phyloP scores from a whole-genome alignment of 1,140 invertebrate species.

The Chrysoperla carnea region DNA sequence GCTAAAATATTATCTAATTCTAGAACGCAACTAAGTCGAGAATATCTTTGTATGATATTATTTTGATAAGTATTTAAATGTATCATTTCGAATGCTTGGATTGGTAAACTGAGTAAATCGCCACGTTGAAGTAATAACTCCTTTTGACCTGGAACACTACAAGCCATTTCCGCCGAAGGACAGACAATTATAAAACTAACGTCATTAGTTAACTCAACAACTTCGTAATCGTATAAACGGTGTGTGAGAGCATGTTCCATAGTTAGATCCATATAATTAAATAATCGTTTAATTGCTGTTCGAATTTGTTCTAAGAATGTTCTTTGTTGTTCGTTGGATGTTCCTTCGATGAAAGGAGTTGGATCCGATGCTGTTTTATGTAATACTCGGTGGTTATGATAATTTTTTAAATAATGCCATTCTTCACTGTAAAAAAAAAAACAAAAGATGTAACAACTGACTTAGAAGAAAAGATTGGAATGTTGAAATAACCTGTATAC shows the following conservation, averaged over 20 bases:
- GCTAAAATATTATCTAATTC: slow-evolving; percentile 84
- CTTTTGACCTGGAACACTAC: slow-evolving; percentile 73
- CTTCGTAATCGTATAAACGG: slow-evolving; percentile 78
- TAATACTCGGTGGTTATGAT: slow-evolving; percentile 8
- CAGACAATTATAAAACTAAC: slow-evolving; percentile 82
- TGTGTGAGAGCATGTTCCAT: slow-evolving; percentile 45
- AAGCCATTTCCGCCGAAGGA: slow-evolving; percentile 76
- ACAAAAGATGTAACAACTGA: neutral
- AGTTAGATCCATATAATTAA: slow-evolving; percentile 62
- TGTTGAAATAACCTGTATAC: too few species aligned
- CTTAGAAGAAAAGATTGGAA: too few species aligned
- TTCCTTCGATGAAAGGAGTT: slow-evolving; percentile 21
- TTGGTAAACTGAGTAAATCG: slow-evolving; percentile 68
- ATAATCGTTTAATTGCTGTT: slow-evolving; percentile 47
- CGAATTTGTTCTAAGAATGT: slow-evolving; percentile 59
- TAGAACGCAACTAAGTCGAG: slow-evolving; percentile 75
- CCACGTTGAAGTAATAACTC: slow-evolving; percentile 61
- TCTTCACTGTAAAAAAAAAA: slow-evolving; percentile 51
- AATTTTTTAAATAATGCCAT: slow-evolving; percentile 58
- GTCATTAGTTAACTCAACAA: slow-evolving; percentile 73
- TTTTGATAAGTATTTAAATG: slow-evolving; percentile 81
- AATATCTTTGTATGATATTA: slow-evolving; percentile 74
- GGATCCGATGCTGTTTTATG: slow-evolving; percentile 24
- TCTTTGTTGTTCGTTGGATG: slow-evolving; percentile 50
- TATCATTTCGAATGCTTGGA: slow-evolving; percentile 87